A percentile compares a stretch with the other conserved stretches of the same genome.
Conservation (phyloP, 2,113 vertebrate species). For the Paedocypris sp. region DNA sequence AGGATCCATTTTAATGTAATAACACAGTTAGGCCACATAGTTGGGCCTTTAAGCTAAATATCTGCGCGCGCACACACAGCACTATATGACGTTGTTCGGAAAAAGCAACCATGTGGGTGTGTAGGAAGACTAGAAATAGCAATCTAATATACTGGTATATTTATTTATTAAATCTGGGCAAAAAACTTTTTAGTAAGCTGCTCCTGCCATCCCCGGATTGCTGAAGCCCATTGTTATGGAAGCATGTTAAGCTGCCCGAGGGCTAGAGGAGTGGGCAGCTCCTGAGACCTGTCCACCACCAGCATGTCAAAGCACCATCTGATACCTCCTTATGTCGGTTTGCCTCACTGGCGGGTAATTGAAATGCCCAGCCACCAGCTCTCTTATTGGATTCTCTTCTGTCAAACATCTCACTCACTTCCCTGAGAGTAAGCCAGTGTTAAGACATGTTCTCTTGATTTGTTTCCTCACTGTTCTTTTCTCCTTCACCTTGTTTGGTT, state of each 20-base stretch:
- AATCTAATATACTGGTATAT: too few relatives aligned
- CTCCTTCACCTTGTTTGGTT: neutral
- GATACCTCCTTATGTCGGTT: slow-evolving; percentile 14
- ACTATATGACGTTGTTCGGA: neutral
- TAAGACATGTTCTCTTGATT: slow-evolving; percentile 13
- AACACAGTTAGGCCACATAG: too few relatives aligned
- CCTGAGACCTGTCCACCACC: slow-evolving; percentile 18
- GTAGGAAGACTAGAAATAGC: neutral
- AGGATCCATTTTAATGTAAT: too few relatives aligned
- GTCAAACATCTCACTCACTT: slow-evolving; percentile 25
- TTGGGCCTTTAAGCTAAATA: too few relatives aligned
- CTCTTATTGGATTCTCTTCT: slow-evolving; percentile 14
- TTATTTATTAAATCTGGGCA: too few relatives aligned
- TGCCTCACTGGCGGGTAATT: slow-evolving; percentile 4
- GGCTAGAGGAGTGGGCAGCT: slow-evolving; percentile 11
- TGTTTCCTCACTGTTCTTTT: neutral
- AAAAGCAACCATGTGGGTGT: neutral
- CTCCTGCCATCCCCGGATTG: neutral
- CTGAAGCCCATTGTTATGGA: slow-evolving; percentile 1
- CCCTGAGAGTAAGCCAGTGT: slow-evolving; percentile 4
- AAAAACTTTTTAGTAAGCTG: slow-evolving; percentile 6
- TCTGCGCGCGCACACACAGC: too few relatives aligned
- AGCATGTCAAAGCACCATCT: slow-evolving; percentile 17
- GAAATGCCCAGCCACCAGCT: slow-evolving; percentile 14
- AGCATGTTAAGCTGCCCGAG: slow-evolving; percentile 7